These are phyloP conservation scores for Catocala sponsa DNA, from an alignment of 2,888 invertebrate genomes.

Conservation along the genomic window DNA sequence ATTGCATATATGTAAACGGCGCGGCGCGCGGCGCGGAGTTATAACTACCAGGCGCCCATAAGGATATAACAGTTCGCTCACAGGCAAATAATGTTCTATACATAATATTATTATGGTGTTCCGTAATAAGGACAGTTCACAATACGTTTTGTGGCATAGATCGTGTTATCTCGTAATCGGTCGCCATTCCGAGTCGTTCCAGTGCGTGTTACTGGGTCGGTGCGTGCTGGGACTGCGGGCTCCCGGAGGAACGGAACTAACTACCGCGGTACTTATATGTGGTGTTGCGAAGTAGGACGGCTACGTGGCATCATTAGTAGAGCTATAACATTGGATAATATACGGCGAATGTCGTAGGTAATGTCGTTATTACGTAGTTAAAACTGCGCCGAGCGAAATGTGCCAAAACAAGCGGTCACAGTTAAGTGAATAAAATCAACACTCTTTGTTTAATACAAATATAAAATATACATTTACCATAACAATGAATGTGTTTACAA, in stretches of 20 bases:
- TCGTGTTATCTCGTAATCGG: slow-evolving; percentile 51
- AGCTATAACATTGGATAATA: slow-evolving; percentile 2
- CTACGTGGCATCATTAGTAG: slow-evolving; percentile 24
- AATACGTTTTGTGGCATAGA: slow-evolving; percentile 24
- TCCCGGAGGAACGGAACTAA: slow-evolving; percentile 34
- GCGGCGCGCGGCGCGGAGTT: too few relatives aligned
- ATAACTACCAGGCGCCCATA: slow-evolving; percentile 2
- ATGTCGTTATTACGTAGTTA: too few relatives aligned
- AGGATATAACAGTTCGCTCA: slow-evolving; percentile 17
- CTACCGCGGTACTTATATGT: slow-evolving; percentile 19
- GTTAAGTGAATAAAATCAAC: too few relatives aligned
- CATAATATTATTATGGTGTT: slow-evolving; percentile 21
- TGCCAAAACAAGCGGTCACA: too few relatives aligned
- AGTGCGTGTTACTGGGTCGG: slow-evolving; percentile 66
- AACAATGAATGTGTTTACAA: too few relatives aligned
- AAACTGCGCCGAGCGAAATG: too few relatives aligned
- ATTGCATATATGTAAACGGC: slow-evolving; percentile 20
- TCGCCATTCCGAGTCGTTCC: slow-evolving; percentile 31
- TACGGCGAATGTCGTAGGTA: neutral
- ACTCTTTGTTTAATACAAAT: too few relatives aligned
- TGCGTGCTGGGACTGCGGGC: slow-evolving; percentile 63
- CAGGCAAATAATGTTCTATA: slow-evolving; percentile 16
- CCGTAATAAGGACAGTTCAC: slow-evolving; percentile 30
- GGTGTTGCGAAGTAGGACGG: slow-evolving; percentile 14
- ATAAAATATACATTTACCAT: too few relatives aligned